Percentiles rank a stretch among this genome's conserved stretches.
Conservation (phyloP, 2,888 invertebrate genomes). For the Craniophora ligustri region DNA sequence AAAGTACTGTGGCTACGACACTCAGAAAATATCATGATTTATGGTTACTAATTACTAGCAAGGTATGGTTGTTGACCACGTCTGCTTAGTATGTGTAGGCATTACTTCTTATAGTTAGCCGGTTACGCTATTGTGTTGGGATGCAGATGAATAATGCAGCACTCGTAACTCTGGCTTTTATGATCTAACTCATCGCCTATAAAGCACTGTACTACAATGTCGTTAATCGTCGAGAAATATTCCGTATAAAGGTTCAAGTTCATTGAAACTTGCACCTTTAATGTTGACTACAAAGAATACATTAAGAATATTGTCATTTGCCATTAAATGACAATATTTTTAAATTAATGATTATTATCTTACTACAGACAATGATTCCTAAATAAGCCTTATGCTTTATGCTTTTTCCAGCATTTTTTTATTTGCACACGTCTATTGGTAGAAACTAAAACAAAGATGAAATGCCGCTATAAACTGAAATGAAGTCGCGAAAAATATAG, state of each 20-base stretch:
- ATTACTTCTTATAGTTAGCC: conserved; percentile 58
- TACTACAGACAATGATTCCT: too few relatives aligned
- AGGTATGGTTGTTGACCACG: conserved; percentile 60
- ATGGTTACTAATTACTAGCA: conserved; percentile 49
- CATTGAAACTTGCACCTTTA: conserved; percentile 37
- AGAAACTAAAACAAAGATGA: too few relatives aligned
- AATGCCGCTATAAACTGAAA: too few relatives aligned
- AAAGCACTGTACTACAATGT: conserved; percentile 61
- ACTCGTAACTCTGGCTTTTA: conserved; percentile 69
- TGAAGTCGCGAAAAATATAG: too few relatives aligned
- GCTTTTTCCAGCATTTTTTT: too few relatives aligned
- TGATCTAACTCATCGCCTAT: conserved; percentile 62
- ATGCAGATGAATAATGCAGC: conserved; percentile 73
- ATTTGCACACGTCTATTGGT: too few relatives aligned
- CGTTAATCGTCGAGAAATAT: conserved; percentile 53
- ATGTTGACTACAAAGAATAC: conserved; percentile 6
- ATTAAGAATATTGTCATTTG: too few relatives aligned
- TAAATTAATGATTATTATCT: too few relatives aligned
- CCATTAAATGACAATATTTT: too few relatives aligned
- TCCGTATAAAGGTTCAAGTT: conserved; percentile 56
- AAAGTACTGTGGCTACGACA: conserved; percentile 8
- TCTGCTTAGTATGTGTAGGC: conserved; percentile 65
- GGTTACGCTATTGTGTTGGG: conserved; percentile 68
- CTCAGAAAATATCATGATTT: conserved; percentile 45
- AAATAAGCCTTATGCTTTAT: too few relatives aligned